Evolutionary conservation across 1,140 invertebrate genomes (phyloP), one percentile per base, ranked within the genome.

Genomic region (Tetramorium simillimum): DNA sequence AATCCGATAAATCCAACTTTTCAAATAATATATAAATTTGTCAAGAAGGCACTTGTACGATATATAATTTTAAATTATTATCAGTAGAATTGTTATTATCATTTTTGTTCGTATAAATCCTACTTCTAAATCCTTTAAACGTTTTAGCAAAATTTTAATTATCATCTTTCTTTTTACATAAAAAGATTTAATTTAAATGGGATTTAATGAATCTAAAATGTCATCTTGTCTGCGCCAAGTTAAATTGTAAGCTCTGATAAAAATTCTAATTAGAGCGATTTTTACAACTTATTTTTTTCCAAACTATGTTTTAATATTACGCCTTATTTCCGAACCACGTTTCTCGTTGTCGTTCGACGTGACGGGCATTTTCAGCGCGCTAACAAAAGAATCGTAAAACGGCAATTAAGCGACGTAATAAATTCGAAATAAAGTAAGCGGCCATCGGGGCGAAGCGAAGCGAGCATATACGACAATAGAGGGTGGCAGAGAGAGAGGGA

Each of bases 361-460:
- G 80, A 84, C 80, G 16, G 14, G 69, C 80, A 84, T 84, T 62
- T 49, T 21, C 53, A 46, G 37, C n/a, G 24, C 53, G 24, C 40
- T 14, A 24, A 84, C 69, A 75, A 73, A 75, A 75, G 80, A 73
- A 84, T 75, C 40, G n/a, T 56, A 75, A 60, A 75, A 75, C 69
- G 56, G n/a, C 40, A 73, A 84, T 84, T 84, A 84, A 75, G 69
- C 56, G 40, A 37, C 28, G 40, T 60, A 75, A 84, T 84, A 84
- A 84, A 84, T 84, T 84, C n/a, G 69, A 75, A 84, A 84, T 75
- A 76, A 86, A 81, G 60, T 60, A 37, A 56, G 72, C 33, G 18
- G 40, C 6, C 14, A 76, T 62, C 14, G 12, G 37, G 43, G n/a
- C 40, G 28, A 56, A 51, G 18, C 43, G 40, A 51, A 33, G 33